Conservation (phyloP, 2,797 vertebrate genomes). For the Xiphophorus birchmanni region DNA sequence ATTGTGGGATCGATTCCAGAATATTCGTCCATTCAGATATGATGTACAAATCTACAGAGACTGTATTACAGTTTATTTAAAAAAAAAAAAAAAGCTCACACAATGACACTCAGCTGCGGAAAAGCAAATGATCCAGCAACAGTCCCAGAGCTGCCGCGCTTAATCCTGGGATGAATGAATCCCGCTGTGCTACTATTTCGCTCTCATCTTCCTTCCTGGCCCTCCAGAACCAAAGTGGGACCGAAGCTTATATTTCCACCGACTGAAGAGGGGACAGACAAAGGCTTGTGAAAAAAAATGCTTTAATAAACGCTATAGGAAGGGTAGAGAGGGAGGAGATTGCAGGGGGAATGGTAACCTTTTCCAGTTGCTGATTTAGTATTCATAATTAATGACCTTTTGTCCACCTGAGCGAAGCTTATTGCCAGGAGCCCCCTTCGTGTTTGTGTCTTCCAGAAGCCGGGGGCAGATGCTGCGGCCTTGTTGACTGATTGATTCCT, state of each 20-base stretch:
- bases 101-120: constrained; percentile 53
- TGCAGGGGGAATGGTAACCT: constrained; percentile 70
- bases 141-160: constrained; percentile 69
- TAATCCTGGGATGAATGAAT: constrained; percentile 71
- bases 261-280: constrained; percentile 75
- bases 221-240: constrained; percentile 61
- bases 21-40: not conserved
- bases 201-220: constrained; percentile 66
- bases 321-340: constrained; percentile 69
- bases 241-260: constrained; percentile 69
- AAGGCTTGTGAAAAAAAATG: constrained; percentile 58
- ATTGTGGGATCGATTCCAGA: not conserved
- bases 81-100: constrained; percentile 53
- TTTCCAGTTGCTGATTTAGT: constrained; percentile 78
- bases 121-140: constrained; percentile 64
- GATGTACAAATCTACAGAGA: constrained; percentile 35
- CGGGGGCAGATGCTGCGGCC: constrained; percentile 55
- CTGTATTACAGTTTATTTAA: constrained; percentile 49
- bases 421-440: constrained; percentile 66
- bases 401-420: constrained; percentile 70
- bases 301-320: constrained; percentile 75
- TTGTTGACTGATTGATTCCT: constrained; percentile 68
- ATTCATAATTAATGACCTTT: constrained; percentile 82
- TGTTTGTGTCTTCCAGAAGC: constrained; percentile 68
- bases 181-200: constrained; percentile 65